These are phyloP conservation scores for Atrichornis clamosus DNA, from an alignment of 2,113 vertebrate species.

Conservation along the genomic window DNA sequence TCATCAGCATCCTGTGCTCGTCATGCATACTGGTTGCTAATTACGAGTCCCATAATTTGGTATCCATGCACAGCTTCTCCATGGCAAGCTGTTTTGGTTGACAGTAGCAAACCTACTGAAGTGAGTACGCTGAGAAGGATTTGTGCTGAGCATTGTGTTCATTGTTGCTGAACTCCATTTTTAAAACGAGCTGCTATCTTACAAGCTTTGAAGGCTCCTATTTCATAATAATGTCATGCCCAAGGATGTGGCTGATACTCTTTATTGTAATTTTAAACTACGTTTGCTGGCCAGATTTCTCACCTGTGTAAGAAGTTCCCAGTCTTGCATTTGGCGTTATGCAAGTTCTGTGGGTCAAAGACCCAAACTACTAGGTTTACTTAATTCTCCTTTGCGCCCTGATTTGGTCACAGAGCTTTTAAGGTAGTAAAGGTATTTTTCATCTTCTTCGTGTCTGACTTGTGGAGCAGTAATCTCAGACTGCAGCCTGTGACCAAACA, in stretches of 20 bases:
- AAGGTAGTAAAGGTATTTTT: neutral
- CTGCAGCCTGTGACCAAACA: fast-evolving
- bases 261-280: neutral
- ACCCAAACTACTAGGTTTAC: neutral
- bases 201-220: neutral
- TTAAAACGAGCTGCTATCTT: neutral
- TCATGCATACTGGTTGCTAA: neutral
- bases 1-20: neutral
- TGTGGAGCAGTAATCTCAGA: neutral
- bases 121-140: neutral
- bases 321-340: neutral
- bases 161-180: neutral
- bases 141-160: neutral
- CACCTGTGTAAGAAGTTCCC: neutral
- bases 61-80: neutral
- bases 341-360: neutral
- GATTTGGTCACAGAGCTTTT: neutral
- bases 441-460: neutral
- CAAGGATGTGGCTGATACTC: neutral
- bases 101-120: neutral
- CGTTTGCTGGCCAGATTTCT: neutral
- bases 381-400: neutral
- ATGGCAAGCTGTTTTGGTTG: neutral
- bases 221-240: neutral
- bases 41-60: neutral